Evolutionary conservation across 1,140 invertebrate species (phyloP).

Genomic region (Drosophila orena): DNA sequence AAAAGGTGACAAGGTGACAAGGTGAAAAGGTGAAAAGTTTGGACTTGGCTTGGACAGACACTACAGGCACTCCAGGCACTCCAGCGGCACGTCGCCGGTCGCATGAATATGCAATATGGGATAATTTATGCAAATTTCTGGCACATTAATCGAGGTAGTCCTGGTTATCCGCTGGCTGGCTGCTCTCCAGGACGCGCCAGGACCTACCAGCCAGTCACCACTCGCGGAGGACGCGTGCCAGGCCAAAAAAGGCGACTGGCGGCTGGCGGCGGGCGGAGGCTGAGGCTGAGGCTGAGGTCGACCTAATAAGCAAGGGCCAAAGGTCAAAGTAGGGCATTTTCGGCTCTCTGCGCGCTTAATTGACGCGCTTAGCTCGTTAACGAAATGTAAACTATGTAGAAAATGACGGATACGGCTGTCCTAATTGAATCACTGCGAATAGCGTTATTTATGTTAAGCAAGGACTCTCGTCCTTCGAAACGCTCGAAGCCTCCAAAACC

Average conservation of each 20-base stretch:
- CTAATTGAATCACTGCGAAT: conserved; percentile 71
- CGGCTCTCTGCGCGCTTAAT: conserved; percentile 64
- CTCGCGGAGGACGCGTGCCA: conserved; percentile 36
- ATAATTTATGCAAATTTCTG: conserved; percentile 85
- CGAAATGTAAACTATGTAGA: conserved; percentile 76
- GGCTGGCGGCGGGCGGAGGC: conserved; percentile 12
- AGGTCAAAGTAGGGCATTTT: conserved; percentile 67
- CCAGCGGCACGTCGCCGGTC: conserved; percentile 54
- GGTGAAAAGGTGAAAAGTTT: conserved; percentile 37
- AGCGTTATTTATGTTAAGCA: conserved; percentile 51
- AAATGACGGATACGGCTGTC: conserved; percentile 47
- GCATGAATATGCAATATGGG: conserved; percentile 85
- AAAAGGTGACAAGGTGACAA: neutral
- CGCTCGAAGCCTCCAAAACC: neutral
- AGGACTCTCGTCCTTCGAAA: conserved; percentile 1
- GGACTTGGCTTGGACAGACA: conserved; percentile 27
- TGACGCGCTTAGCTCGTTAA: conserved; percentile 81
- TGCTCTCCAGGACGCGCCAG: neutral
- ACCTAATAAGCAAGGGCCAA: conserved; percentile 52
- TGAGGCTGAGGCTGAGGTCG: neutral
- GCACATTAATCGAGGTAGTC: conserved; percentile 77
- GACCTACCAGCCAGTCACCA: neutral
- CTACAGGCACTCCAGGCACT: conserved; percentile 42
- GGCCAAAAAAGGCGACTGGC: conserved; percentile 60
- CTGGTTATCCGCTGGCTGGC: neutral